Evolutionary conservation across 2,888 invertebrate genomes (phyloP).

Genomic region (Trichogramma evanescens): DNA sequence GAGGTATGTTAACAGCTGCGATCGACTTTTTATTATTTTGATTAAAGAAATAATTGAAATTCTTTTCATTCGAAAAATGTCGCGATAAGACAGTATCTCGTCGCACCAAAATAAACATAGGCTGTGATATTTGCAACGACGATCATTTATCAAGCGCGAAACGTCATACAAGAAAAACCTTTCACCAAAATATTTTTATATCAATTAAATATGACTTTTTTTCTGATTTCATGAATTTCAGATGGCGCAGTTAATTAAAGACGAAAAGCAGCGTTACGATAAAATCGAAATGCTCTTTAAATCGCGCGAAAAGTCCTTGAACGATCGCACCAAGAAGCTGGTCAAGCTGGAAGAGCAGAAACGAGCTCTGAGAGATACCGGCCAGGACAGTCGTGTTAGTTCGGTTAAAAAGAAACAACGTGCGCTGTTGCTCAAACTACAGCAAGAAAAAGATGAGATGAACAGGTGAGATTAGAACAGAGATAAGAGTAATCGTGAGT

Average conservation of each 20-base stretch:
- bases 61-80: background rate
- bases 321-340: slow-evolving; percentile 57
- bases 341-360: slow-evolving; percentile 58
- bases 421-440: slow-evolving; percentile 58
- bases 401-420: slow-evolving; percentile 63
- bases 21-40: background rate
- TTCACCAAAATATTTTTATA: slow-evolving; percentile 1
- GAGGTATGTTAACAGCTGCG: slow-evolving; percentile 29
- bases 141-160: too few relatives aligned
- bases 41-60: background rate
- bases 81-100: too few relatives aligned
- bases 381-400: slow-evolving; percentile 43
- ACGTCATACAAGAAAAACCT: background rate
- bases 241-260: slow-evolving; percentile 60
- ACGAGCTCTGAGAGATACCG: slow-evolving; percentile 44
- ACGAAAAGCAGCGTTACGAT: slow-evolving; percentile 61
- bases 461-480: slow-evolving; percentile 47
- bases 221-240: slow-evolving; percentile 22
- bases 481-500: background rate
- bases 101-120: too few relatives aligned
- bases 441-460: slow-evolving; percentile 64
- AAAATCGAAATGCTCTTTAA: slow-evolving; percentile 61
- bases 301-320: slow-evolving; percentile 60
- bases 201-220: slow-evolving; percentile 11
- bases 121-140: too few relatives aligned